A percentile compares a stretch with the other conserved stretches of the same genome.
phyloP scores from a whole-genome alignment of 2,888 invertebrate species.

The Ectemnius continuus region DNA sequence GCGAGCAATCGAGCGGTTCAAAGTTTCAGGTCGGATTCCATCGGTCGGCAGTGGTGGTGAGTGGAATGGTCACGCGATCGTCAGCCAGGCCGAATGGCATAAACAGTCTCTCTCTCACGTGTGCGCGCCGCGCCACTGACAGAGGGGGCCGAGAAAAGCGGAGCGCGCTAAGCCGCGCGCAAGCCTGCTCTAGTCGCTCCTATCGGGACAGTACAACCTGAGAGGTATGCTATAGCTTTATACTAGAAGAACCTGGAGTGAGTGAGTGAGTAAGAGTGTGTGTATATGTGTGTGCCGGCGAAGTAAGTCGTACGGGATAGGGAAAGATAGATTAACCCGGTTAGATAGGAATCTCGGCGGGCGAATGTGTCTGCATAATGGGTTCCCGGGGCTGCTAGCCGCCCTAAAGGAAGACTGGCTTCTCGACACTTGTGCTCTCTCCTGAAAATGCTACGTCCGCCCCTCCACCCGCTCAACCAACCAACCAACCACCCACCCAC shows the following conservation, averaged over 20 bases:
- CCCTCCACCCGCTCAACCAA: background rate
- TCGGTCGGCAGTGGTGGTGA: conserved; percentile 34
- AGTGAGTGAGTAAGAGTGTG: too few species aligned
- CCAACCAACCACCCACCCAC: background rate
- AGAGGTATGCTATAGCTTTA: too few species aligned
- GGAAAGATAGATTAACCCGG: conserved; percentile 69
- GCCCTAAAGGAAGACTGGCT: background rate
- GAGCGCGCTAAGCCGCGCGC: too few species aligned
- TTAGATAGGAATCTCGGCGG: conserved; percentile 66
- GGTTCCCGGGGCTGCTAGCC: too few species aligned
- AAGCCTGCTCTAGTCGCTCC: too few species aligned
- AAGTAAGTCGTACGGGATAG: conserved; percentile 46
- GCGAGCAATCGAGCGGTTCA: background rate
- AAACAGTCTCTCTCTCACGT: conserved; percentile 18
- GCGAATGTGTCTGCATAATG: conserved; percentile 50
- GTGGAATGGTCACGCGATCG: conserved; percentile 42
- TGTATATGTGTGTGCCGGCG: background rate
- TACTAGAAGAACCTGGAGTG: too few species aligned
- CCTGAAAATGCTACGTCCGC: background rate
- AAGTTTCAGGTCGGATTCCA: conserved; percentile 6
- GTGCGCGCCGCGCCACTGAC: conserved; percentile 16
- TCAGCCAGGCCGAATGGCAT: conserved; percentile 25
- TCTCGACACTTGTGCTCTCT: background rate
- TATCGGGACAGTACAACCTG: too few species aligned
- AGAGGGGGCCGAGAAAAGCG: background rate